Conservation (phyloP, 1,140 invertebrate genomes). For the Ridgeia piscesae region DNA sequence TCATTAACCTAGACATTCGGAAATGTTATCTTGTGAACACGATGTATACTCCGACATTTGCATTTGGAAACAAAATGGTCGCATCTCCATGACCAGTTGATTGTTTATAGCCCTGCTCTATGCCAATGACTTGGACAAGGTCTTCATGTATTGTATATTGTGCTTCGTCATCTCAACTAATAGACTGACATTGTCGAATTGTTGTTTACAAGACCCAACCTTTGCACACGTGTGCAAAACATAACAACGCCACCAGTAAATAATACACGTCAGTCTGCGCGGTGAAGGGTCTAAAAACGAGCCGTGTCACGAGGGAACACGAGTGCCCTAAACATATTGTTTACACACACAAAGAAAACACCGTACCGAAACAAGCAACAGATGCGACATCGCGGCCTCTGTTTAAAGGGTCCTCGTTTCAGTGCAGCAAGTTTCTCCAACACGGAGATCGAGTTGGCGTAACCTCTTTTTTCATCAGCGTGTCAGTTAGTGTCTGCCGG, state of each 20-base stretch:
- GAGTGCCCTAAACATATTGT: background rate
- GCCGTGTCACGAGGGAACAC: background rate
- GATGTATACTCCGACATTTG: background rate
- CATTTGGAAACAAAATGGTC: too few species aligned
- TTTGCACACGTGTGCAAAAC: background rate
- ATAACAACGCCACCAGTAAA: background rate
- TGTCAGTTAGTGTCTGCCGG: too few species aligned
- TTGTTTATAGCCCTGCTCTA: background rate
- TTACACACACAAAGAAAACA: background rate
- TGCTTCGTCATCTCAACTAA: background rate
- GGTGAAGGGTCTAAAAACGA: background rate
- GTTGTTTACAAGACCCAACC: background rate
- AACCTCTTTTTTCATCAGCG: too few species aligned
- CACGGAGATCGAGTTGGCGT: too few species aligned
- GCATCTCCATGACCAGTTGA: background rate
- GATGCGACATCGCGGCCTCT: background rate
- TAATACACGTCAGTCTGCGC: background rate
- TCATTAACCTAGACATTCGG: too few species aligned
- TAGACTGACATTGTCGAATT: background rate
- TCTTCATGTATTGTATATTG: background rate
- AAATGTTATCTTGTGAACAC: background rate
- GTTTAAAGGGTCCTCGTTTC: background rate
- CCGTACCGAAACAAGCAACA: background rate
- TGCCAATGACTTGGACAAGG: background rate
- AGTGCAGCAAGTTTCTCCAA: background rate